These are phyloP conservation scores for Tetrapedia diversipes DNA, from an alignment of 2,888 invertebrate species.

Conservation along the genomic window DNA sequence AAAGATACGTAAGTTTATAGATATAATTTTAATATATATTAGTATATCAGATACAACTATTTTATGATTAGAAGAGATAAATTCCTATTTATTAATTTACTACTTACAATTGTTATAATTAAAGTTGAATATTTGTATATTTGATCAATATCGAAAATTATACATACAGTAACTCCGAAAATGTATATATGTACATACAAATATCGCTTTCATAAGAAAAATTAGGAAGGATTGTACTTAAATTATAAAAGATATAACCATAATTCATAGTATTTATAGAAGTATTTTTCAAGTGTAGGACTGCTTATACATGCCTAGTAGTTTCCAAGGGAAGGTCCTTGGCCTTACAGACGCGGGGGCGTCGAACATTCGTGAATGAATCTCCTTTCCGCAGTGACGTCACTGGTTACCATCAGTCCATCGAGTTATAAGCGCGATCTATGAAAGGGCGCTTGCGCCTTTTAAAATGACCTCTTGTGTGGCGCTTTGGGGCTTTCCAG, in stretches of 20 bases:
- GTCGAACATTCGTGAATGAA: conserved; percentile 72
- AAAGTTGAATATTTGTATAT: not conserved
- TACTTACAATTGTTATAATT: not conserved
- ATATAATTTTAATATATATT: not conserved
- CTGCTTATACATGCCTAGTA: not conserved
- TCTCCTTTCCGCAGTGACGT: conserved; percentile 65
- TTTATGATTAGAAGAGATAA: not conserved
- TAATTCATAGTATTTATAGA: not conserved
- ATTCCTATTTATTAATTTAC: not conserved
- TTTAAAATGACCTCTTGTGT: conserved; percentile 48
- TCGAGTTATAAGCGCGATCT: conserved; percentile 66
- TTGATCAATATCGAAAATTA: not conserved
- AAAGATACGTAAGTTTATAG: not conserved
- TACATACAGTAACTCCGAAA: too few species aligned
- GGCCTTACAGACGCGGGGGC: conserved; percentile 50
- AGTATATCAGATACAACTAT: not conserved
- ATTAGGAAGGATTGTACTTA: not conserved
- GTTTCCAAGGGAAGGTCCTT: conserved; percentile 50
- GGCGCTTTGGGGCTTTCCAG: conserved; percentile 44
- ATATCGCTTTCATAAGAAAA: not conserved
- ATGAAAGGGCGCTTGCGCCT: conserved; percentile 77
- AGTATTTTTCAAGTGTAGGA: not conserved
- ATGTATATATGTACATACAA: not conserved
- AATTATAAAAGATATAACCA: not conserved
- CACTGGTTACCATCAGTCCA: conserved; percentile 54